A percentile compares a stretch with the other conserved stretches of the same genome.
These are phyloP conservation scores for Oplegnathus fasciatus DNA, from an alignment of 2,113 vertebrate genomes.

Conservation along the genomic window DNA sequence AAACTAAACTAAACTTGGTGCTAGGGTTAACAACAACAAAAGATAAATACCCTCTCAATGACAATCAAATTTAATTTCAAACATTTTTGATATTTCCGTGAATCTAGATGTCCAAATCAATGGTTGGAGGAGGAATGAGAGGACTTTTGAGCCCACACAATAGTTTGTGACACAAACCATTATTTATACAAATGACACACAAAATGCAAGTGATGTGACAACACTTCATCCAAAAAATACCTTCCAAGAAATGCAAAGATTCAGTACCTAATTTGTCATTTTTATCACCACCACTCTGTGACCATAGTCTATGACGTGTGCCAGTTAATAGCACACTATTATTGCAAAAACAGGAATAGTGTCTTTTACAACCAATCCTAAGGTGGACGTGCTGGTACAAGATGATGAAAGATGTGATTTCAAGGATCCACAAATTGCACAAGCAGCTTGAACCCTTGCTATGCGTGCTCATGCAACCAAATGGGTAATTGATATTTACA, in stretches of 20 bases:
- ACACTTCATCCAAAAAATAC: neutral
- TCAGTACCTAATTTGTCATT: neutral
- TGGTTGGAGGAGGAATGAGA: no score
- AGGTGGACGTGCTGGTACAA: neutral
- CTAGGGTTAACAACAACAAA: no score
- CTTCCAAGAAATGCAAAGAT: neutral
- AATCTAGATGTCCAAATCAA: no score
- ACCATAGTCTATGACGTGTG: neutral
- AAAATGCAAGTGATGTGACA: neutral
- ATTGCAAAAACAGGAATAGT: neutral
- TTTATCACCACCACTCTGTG: neutral
- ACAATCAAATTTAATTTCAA: no score
- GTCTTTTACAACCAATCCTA: neutral
- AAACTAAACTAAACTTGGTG: no score
- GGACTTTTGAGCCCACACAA: no score
- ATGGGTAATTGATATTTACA: neutral
- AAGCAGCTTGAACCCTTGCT: neutral
- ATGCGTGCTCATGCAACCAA: neutral
- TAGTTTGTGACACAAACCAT: neutral
- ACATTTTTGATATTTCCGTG: no score
- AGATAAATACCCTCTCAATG: no score
- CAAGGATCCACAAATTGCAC: neutral
- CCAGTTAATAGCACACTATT: neutral
- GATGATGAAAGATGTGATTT: neutral
- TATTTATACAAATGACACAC: neutral